A percentile compares a stretch with the other conserved stretches of the same genome.
Conservation (phyloP, 2,113 vertebrate genomes). For the Delphinus delphis region DNA sequence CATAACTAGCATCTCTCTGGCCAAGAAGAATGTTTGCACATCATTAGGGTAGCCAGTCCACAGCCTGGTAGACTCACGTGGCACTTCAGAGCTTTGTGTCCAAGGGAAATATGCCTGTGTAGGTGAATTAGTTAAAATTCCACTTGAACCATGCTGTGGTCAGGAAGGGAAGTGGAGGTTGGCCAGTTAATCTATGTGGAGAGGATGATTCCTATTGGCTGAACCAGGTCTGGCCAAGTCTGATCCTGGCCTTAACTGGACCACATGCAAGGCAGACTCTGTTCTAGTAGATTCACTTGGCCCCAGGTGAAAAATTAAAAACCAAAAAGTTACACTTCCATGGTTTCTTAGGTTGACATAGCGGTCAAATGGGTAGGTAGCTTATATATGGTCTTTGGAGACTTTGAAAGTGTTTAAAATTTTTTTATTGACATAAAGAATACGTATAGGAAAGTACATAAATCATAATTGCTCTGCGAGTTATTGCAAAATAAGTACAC, state of each 20-base stretch:
- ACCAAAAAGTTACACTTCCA: constrained; percentile 10
- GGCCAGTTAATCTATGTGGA: neutral
- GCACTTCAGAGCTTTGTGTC: neutral
- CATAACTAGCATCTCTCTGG: neutral
- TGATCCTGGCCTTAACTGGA: neutral
- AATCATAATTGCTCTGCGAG: neutral
- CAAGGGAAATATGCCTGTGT: neutral
- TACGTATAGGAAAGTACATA: neutral
- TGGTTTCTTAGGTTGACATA: constrained; percentile 16
- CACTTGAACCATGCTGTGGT: neutral
- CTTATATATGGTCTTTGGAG: neutral
- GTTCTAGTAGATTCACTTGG: neutral
- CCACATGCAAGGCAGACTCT: neutral
- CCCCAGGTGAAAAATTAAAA: constrained; percentile 6
- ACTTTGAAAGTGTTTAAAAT: constrained; percentile 26
- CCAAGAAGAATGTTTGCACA: neutral
- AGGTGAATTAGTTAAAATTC: constrained; percentile 32
- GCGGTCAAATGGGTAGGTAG: neutral
- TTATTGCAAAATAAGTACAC: neutral
- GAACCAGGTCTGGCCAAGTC: neutral
- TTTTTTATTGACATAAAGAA: neutral
- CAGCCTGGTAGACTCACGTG: neutral
- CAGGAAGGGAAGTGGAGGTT: neutral
- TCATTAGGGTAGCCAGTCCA: neutral
- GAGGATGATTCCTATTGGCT: neutral